phyloP scores from a whole-genome alignment of 2,797 vertebrate genomes.

The Onychomys torridus region DNA sequence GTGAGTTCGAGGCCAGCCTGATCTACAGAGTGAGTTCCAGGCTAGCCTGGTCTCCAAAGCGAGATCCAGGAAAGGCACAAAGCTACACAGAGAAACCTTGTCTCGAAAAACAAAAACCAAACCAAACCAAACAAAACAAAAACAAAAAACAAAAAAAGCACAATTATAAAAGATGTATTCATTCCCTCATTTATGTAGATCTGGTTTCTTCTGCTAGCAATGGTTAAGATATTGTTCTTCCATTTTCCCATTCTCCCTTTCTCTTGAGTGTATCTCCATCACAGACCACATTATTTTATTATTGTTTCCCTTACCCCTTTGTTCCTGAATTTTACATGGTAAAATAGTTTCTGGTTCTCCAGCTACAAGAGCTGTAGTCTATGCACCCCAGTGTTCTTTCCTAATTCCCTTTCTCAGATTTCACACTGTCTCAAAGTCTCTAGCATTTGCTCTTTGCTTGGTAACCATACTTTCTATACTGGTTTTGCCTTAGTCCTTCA shows the following conservation, averaged over 20 bases:
- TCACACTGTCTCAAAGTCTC: background rate
- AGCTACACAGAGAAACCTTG: too few relatives aligned
- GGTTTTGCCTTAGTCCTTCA: constrained; percentile 8
- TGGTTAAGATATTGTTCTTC: background rate
- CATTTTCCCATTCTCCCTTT: background rate
- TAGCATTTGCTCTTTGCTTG: background rate
- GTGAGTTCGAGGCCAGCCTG: too few relatives aligned
- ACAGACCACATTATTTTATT: background rate
- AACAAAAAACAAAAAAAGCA: too few relatives aligned
- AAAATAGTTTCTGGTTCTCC: background rate
- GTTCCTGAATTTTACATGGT: constrained; percentile 27
- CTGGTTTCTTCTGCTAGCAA: background rate
- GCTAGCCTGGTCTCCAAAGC: too few relatives aligned
- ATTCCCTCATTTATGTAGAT: background rate
- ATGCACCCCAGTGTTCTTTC: background rate
- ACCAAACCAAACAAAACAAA: too few relatives aligned
- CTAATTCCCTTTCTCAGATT: background rate
- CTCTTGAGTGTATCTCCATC: background rate
- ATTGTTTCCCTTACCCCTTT: background rate
- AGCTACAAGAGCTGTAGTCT: background rate
- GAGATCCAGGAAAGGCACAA: too few relatives aligned
- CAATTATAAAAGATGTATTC: background rate
- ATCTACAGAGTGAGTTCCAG: too few relatives aligned
- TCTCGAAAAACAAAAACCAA: too few relatives aligned
- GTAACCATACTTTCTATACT: background rate